Base-by-base conservation (phyloP, 2,113 vertebrate species). In the Gymnocephalus cernua region DNA sequence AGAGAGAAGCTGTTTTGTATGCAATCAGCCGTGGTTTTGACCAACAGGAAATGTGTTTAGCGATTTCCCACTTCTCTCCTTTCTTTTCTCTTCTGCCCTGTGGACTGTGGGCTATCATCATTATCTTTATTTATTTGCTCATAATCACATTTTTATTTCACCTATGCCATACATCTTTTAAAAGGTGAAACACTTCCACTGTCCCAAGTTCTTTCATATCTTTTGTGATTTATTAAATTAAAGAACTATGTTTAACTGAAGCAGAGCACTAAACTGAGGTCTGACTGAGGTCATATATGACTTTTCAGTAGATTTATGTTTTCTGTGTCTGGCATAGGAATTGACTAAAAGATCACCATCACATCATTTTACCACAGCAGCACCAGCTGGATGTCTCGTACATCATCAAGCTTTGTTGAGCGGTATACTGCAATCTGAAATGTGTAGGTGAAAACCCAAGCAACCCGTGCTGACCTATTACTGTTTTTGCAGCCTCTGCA, bases 11-110 rank as follows among this genome's bases (percentile, higher is more conserved):
- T 0, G 19, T 45, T 75, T 72, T 25, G 44, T 58, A 54, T 79
- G 70, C 45, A 70, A 32, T 56, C 65, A 67, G 35, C 35, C 62
- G 47, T 41, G 47, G 51, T 74, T 75, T 44, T 38, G 21, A 35
- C 47, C 38, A 47, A 73, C 25, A 70, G 63, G 3, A 71, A 71
- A 61, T 66, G 35, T 27, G 21, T 77, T 67, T 47, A 45, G 41
- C 65, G 19, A 64, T 41, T 8, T 58, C 53, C n/a, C 7, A 19
- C 45, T 23, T 29, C 59, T 48, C 19, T 70, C 6, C 8, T 19
- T 27, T 23, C 38, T 45, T 47, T 58, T 29, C 48, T 47, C 11
- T 69, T 19, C 53, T 63, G 57, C 32, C 59, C 27, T 10, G 51
- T 72, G 21, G 32, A 47, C 44, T 19, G 7, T 58, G n/a, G 3